Percentiles rank a stretch among this genome's conserved stretches.
Conservation (phyloP, 2,113 vertebrate genomes). For the Siniperca chuatsi region DNA sequence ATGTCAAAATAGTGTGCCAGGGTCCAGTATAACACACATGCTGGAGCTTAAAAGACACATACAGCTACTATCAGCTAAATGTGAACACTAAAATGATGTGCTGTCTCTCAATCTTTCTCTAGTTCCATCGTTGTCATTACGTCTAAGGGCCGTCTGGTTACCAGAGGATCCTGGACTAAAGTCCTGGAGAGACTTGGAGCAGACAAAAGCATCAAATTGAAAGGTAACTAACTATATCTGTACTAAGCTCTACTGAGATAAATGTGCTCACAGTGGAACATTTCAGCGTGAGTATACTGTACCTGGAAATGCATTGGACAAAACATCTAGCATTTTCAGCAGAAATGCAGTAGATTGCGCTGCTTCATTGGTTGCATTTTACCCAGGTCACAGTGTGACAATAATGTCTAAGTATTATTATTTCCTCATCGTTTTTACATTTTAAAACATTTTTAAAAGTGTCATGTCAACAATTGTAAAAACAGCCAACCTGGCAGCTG, state of each 20-base stretch:
- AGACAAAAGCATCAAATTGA: conserved; percentile 85
- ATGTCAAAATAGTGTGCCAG: not conserved
- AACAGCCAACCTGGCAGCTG: too few relatives aligned
- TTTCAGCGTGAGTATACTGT: not conserved
- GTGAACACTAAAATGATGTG: not conserved
- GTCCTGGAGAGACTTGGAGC: conserved; percentile 90
- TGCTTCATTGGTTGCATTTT: not conserved
- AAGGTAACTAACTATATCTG: conserved; percentile 84
- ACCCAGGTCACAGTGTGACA: not conserved
- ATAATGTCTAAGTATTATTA: not conserved
- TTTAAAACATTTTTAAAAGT: not conserved
- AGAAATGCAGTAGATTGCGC: not conserved
- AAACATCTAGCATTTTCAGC: not conserved
- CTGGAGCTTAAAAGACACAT: not conserved
- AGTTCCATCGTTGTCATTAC: conserved; percentile 93
- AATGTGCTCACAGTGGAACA: not conserved
- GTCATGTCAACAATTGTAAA: too few relatives aligned
- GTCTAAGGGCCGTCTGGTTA: conserved; percentile 89
- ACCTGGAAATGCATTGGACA: not conserved
- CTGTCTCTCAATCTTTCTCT: conserved; percentile 9
- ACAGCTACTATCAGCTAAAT: not conserved
- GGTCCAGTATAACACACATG: not conserved
- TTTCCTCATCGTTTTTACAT: not conserved
- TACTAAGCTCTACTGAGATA: not conserved
- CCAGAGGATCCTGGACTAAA: conserved; percentile 91